Conservation (phyloP, 2,113 vertebrate genomes). For the Dryoscopus gambensis region DNA sequence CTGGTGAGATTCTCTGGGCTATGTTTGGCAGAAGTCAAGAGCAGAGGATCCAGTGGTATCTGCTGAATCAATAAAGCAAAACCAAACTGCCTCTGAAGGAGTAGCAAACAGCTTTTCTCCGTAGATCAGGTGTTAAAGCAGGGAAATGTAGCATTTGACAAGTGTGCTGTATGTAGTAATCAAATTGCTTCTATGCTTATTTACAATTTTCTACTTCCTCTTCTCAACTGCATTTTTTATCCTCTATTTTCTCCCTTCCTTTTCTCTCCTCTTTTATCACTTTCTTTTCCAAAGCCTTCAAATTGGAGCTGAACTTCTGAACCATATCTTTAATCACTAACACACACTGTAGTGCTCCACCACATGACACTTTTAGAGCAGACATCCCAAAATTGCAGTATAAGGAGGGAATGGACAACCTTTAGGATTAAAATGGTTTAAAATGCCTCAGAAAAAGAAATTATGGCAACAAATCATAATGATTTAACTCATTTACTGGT, state of each 20-base stretch:
- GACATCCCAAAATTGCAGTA: not conserved
- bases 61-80: constrained; percentile 23
- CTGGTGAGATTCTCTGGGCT: constrained; percentile 1
- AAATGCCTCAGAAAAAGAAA: not conserved
- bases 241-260: not conserved
- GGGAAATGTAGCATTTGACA: constrained; percentile 11
- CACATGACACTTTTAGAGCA: not conserved
- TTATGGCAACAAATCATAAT: not conserved
- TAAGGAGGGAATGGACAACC: not conserved
- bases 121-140: constrained; percentile 9
- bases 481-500: not conserved
- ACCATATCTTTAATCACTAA: not conserved
- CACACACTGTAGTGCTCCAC: not conserved
- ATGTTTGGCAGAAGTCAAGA: not conserved
- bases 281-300: not conserved
- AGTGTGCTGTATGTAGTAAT: constrained; percentile 36
- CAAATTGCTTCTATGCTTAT: constrained; percentile 9
- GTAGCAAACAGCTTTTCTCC: not conserved
- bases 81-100: not conserved
- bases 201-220: constrained; percentile 2
- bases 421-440: not conserved
- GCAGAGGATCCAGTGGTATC: not conserved
- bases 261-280: not conserved
- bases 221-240: constrained; percentile 8
- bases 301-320: constrained; percentile 21